Conservation (phyloP, 2,113 vertebrate species). For the Pontoporia blainvillei region DNA sequence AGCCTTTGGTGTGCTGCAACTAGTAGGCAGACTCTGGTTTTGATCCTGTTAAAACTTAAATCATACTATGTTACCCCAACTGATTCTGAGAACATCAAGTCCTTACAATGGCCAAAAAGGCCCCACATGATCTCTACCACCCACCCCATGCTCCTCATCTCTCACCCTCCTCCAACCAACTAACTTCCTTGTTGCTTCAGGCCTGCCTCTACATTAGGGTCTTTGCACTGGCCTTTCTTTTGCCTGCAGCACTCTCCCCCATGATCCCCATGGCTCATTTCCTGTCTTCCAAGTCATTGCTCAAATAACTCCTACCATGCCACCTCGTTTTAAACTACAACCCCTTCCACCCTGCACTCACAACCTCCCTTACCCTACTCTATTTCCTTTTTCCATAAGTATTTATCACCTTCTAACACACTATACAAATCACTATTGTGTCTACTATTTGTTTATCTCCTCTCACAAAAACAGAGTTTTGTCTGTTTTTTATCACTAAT, state of each 20-base stretch:
- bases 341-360: background rate
- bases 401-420: background rate
- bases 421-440: background rate
- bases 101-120: background rate
- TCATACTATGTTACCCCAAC: background rate
- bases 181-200: background rate
- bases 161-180: background rate
- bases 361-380: background rate
- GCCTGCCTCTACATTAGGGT: background rate
- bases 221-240: background rate
- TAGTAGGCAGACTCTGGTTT: background rate
- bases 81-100: background rate
- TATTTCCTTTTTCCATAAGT: background rate
- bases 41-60: background rate
- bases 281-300: background rate
- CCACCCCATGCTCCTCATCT: background rate
- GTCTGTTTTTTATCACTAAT: background rate
- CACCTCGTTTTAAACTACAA: background rate
- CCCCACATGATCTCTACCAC: background rate
- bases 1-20: background rate
- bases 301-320: background rate
- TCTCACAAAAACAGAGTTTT: background rate
- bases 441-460: background rate
- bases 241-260: background rate
- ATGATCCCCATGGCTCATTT: background rate